phyloP scores from a whole-genome alignment of 1,140 invertebrate genomes.

The Drosophila prosaltans region DNA sequence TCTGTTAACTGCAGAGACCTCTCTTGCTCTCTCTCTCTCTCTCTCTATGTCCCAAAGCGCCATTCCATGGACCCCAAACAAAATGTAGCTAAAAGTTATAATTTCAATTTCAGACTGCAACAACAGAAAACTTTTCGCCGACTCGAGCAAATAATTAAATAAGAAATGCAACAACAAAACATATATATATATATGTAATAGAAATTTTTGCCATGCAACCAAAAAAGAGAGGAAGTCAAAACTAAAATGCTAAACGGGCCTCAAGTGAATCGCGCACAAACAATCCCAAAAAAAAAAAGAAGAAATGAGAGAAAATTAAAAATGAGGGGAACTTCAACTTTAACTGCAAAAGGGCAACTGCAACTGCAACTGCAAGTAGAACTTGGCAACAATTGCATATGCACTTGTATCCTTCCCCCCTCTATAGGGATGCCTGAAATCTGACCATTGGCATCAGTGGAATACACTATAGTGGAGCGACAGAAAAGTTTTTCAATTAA shows the following conservation, averaged over 20 bases:
- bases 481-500: slow-evolving; percentile 75
- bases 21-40: too few relatives aligned
- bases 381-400: slow-evolving; percentile 74
- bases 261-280: slow-evolving; percentile 58
- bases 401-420: slow-evolving; percentile 58
- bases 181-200: not conserved
- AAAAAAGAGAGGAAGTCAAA: slow-evolving; percentile 27
- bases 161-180: slow-evolving; percentile 30
- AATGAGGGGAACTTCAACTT: slow-evolving; percentile 34
- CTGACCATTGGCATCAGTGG: slow-evolving; percentile 56
- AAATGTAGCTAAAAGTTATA: slow-evolving; percentile 61
- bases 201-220: slow-evolving; percentile 8
- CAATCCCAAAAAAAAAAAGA: slow-evolving; percentile 29
- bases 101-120: slow-evolving; percentile 63
- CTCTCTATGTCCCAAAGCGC: not conserved
- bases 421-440: slow-evolving; percentile 34
- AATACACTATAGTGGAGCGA: slow-evolving; percentile 33
- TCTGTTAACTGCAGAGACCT: not conserved
- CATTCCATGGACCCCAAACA: slow-evolving; percentile 13
- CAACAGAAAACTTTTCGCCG: slow-evolving; percentile 57
- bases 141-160: slow-evolving; percentile 68
- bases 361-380: slow-evolving; percentile 34
- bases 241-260: slow-evolving; percentile 71
- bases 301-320: slow-evolving; percentile 20
- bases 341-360: slow-evolving; percentile 11